Evolutionary conservation across 2,797 vertebrate species (phyloP), one percentile per base, ranked within the genome.

Genomic region (Ceryle rudis): DNA sequence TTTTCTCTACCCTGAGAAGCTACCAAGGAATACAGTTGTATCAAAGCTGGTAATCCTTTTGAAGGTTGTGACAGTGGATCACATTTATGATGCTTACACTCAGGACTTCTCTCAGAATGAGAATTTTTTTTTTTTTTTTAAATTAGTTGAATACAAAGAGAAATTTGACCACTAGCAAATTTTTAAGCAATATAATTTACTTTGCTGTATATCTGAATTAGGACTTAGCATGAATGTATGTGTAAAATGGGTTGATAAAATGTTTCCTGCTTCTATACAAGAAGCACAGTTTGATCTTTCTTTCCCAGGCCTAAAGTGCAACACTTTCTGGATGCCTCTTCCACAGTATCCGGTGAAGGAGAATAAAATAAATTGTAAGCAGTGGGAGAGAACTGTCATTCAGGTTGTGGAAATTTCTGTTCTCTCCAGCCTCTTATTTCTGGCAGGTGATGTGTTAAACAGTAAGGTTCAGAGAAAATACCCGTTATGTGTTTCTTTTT

Each of bases 391-490:
- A 81, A 61, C 33, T 60, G 28, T 69, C 1, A 0, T 42, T 71
- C 4, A 3, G 42, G 44, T 21, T 79, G 51, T 86, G 93, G 93
- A 93, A 93, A 84, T 81, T 89, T 77, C 58, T 91, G 51, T 92
- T 94, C 70, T 83, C 54, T 91, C 66, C 83, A 64, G 28, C 18
- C 22, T 78, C 35, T 44, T 42, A 25, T 86, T 62, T 87, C 61
- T 61, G 86, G 61, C 21, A 78, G 72, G 37, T 73, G 62, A 62
- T 86, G 28, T 57, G 77, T 65, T 86, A 55, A 42, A 47, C 54
- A 86, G n/a, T 33, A 79, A 65, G n/a, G 37, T 71, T 96, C 47
- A 71, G 72, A 82, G 61, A 88, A 97, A 83, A 88, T 83, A 66
- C 52, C 7, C 15, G 1, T 88, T 77, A 28, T 39, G 81, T 92